Percentiles rank a stretch among this genome's conserved stretches.
phyloP scores from a whole-genome alignment of 2,888 invertebrate genomes.

The Mythimna vitellina region DNA sequence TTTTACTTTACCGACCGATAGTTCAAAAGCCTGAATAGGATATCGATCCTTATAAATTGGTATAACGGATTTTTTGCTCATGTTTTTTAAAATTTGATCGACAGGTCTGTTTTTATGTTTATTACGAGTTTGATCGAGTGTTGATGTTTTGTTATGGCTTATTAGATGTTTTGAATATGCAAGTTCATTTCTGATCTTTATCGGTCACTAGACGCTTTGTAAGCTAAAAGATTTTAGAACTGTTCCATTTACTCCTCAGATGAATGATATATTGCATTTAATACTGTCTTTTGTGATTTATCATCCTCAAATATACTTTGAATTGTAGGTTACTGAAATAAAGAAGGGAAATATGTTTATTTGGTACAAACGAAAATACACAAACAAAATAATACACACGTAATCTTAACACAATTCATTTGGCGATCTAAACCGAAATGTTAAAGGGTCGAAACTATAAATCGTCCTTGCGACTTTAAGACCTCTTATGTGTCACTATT shows the following conservation, averaged over 20 bases:
- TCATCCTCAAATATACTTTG: background rate
- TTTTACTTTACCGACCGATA: slow-evolving; percentile 58
- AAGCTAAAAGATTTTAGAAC: background rate
- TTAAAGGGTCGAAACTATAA: too few species aligned
- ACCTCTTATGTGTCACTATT: too few species aligned
- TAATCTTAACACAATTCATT: too few species aligned
- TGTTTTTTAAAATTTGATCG: slow-evolving; percentile 36
- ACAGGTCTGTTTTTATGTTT: slow-evolving; percentile 21
- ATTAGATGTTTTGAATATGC: slow-evolving; percentile 11
- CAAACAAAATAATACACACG: too few species aligned
- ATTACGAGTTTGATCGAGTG: slow-evolving; percentile 9
- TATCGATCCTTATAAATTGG: slow-evolving; percentile 54
- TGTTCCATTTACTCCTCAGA: background rate
- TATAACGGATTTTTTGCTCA: slow-evolving; percentile 57
- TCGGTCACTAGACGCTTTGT: slow-evolving; percentile 15
- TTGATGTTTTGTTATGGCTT: slow-evolving; percentile 33
- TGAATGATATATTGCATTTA: background rate
- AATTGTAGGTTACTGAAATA: background rate
- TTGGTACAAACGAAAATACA: too few species aligned
- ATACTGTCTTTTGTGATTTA: background rate
- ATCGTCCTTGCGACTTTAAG: too few species aligned
- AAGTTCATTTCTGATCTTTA: slow-evolving; percentile 30
- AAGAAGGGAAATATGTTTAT: too few species aligned
- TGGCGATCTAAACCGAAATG: too few species aligned
- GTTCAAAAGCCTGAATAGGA: slow-evolving; percentile 43